A percentile compares a stretch with the other conserved stretches of the same genome.
These are phyloP conservation scores for Ochotona curzoniae DNA, from an alignment of 2,113 vertebrate species.

Conservation along the genomic window DNA sequence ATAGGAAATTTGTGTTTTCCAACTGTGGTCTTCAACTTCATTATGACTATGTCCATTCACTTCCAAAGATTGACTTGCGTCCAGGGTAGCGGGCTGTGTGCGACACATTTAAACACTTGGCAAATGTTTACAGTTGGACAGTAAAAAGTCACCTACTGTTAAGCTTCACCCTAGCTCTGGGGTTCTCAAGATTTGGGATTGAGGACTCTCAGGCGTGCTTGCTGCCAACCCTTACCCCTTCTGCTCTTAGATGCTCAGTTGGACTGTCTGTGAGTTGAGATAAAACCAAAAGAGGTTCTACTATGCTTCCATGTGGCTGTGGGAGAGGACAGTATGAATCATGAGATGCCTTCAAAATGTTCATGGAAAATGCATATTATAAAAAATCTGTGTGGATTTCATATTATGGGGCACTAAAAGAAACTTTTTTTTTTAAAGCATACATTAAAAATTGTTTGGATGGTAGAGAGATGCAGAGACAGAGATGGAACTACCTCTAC, in stretches of 20 bases:
- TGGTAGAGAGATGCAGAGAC: too few species aligned
- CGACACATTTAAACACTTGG: background rate
- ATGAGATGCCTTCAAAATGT: too few species aligned
- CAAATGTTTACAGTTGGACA: background rate
- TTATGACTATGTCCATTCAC: background rate
- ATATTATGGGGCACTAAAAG: too few species aligned
- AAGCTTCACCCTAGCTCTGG: background rate
- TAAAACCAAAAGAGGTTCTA: background rate
- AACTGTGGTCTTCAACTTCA: background rate
- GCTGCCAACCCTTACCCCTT: background rate
- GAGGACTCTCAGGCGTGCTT: background rate
- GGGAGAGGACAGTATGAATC: too few species aligned
- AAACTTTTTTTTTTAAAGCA: too few species aligned
- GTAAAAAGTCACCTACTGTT: background rate
- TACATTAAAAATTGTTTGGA: too few species aligned
- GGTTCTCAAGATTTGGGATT: background rate
- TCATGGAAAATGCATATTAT: too few species aligned
- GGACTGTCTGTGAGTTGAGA: background rate
- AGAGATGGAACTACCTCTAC: too few species aligned
- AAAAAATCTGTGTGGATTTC: too few species aligned
- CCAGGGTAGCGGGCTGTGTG: background rate
- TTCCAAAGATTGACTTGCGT: background rate
- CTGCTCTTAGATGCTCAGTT: background rate
- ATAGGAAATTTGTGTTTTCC: slow-evolving; percentile 38
- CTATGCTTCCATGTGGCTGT: background rate